Percentiles rank a stretch among this genome's conserved stretches.
Conservation (phyloP, 2,888 invertebrate genomes). For the Noctua pronuba region DNA sequence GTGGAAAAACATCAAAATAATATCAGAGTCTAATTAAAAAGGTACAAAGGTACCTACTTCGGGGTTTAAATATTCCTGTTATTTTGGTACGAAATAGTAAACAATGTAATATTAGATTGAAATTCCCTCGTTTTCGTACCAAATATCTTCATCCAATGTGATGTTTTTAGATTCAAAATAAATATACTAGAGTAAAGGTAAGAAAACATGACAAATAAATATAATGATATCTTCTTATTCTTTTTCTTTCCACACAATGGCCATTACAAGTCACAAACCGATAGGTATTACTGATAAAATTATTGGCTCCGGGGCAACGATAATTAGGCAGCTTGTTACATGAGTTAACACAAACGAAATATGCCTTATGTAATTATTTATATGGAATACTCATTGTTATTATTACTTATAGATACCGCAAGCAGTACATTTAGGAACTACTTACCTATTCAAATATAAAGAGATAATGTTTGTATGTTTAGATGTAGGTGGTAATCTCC, state of each 20-base stretch:
- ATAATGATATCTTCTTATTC: background rate
- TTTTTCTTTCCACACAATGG: background rate
- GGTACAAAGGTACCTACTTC: background rate
- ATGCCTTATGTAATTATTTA: background rate
- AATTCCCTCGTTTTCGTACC: no score
- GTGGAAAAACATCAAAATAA: background rate
- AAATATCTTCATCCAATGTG: background rate
- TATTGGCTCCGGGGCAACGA: conserved; percentile 1
- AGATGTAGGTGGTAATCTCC: background rate
- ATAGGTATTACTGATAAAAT: background rate
- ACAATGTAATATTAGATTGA: background rate
- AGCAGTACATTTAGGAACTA: background rate
- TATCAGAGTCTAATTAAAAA: background rate
- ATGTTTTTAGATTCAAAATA: background rate
- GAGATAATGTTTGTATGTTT: background rate
- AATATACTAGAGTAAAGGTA: background rate
- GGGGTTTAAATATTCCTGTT: background rate
- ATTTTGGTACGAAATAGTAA: background rate
- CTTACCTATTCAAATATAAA: background rate
- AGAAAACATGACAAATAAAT: background rate
- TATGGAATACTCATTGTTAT: background rate
- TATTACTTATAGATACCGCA: background rate
- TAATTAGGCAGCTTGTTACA: conserved; percentile 40
- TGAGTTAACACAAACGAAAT: conserved; percentile 6
- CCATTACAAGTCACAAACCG: background rate